Evolutionary conservation across 2,113 vertebrate genomes (phyloP), one percentile per base, ranked within the genome.

Genomic region (Suricata suricatta): DNA sequence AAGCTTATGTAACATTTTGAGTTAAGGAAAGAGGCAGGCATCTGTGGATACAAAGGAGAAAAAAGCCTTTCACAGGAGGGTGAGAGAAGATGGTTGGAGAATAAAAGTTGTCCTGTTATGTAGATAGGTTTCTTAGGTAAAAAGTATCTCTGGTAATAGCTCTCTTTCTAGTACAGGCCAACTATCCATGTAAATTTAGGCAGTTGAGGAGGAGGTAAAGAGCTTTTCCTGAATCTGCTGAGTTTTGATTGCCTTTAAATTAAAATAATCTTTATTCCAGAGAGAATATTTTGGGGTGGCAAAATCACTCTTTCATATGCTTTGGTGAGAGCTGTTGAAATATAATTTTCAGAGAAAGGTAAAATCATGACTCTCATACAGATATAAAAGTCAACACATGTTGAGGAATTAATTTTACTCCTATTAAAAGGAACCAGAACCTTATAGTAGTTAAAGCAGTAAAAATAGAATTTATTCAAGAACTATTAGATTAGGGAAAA

Each of bases 361-460:
- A 90, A 77, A 95, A 76, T 87, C 47, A 86, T 63, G 27, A 87
- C 76, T 97, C 64, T 95, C 31, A 68, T 52, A 66, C 12, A 89
- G 81, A 95, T 90, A 64, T 54, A 69, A 93, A 93, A 90, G 44
- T 82, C 13, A 93, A 87, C 68, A 90, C n/a, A 81, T 57, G 60
- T 86, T 87, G 77, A 90, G 86, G 27, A 83, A 91, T 72, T 88
- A 83, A 77, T 95, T 95, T 83, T 93, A 57, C n/a, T 90, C 50
- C 31, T 88, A 33, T 52, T 85, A 38, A 94, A 96, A 71, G 74
- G 92, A 89, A 88, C 44, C 52, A 86, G 64, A 81, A 54, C 21
- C 64, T 95, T 71, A 54, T 5, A 25, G 54, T 54, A 88, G 63
- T 72, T 95, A 47, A 93, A 93, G 27, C 12, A 33, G n/a, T 88